These are phyloP conservation scores for Sylvicola fuscatus DNA, from an alignment of 2,888 invertebrate species.

Conservation along the genomic window DNA sequence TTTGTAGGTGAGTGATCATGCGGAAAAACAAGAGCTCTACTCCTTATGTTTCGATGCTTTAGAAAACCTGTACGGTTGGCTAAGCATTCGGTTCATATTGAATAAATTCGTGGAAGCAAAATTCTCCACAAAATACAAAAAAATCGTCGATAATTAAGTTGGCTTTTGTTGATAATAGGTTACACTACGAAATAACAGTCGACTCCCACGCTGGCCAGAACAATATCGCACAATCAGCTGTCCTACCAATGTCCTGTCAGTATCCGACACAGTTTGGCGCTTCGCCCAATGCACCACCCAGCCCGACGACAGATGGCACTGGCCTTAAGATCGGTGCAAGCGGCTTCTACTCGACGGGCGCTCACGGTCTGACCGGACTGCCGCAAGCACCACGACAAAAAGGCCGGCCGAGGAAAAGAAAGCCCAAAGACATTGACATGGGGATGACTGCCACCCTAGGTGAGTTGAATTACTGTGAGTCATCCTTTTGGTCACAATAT, in stretches of 20 bases:
- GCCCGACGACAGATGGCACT: slow-evolving; percentile 16
- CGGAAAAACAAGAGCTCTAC: not conserved
- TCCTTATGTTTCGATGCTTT: no score
- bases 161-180: slow-evolving; percentile 12
- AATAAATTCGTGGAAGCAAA: not conserved
- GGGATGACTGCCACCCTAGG: slow-evolving; percentile 63
- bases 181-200: slow-evolving; percentile 24
- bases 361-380: slow-evolving; percentile 33
- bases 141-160: no score
- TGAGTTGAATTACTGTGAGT: slow-evolving; percentile 26
- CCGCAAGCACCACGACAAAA: slow-evolving; percentile 59
- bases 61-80: no score
- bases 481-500: no score
- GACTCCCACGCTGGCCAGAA: slow-evolving; percentile 17
- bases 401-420: slow-evolving; percentile 81
- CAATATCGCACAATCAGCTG: slow-evolving; percentile 11
- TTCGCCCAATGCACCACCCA: slow-evolving; percentile 24
- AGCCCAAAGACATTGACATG: slow-evolving; percentile 73
- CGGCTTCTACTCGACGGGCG: slow-evolving; percentile 31
- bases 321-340: slow-evolving; percentile 22
- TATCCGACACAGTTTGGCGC: slow-evolving; percentile 29
- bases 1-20: slow-evolving; percentile 41
- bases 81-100: not conserved
- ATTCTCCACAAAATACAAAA: not conserved
- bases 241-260: slow-evolving; percentile 28